Conservation (phyloP, 2,797 vertebrate genomes). For the Bovichtus variegatus region DNA sequence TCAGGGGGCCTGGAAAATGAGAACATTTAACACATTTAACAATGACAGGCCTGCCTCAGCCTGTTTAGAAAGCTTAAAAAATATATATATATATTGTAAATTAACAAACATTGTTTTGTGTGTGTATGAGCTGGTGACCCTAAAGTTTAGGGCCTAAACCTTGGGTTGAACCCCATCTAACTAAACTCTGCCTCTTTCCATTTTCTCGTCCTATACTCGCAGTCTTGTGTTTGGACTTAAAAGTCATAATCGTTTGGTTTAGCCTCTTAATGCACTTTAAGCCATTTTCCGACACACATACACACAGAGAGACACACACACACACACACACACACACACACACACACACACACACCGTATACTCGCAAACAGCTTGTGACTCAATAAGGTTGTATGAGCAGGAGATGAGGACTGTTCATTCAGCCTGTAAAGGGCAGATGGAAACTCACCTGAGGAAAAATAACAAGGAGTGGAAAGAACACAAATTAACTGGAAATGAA, state of each 20-base stretch:
- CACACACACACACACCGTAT: neutral
- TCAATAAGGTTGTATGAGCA: slow-evolving; percentile 14
- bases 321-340: neutral
- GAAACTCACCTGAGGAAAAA: slow-evolving; percentile 9
- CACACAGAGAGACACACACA: neutral
- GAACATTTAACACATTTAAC: neutral
- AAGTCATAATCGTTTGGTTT: slow-evolving; percentile 52
- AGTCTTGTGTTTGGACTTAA: slow-evolving; percentile 62
- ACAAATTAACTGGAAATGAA: neutral
- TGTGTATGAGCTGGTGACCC: slow-evolving; percentile 3
- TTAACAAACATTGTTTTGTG: no score
- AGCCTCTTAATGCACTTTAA: slow-evolving; percentile 56
- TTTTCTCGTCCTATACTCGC: slow-evolving; percentile 36
- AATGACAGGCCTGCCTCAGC: neutral
- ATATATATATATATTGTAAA: no score
- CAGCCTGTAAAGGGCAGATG: neutral
- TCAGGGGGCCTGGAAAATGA: neutral
- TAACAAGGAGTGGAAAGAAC: slow-evolving; percentile 5
- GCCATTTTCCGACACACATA: slow-evolving; percentile 42
- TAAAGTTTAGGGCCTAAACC: slow-evolving; percentile 12
- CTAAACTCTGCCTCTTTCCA: slow-evolving; percentile 32
- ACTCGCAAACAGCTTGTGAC: slow-evolving; percentile 25
- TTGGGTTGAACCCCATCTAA: slow-evolving; percentile 3
- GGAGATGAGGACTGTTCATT: neutral
- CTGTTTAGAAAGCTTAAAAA: neutral